Percentiles rank a stretch among this genome's conserved stretches.
These are phyloP conservation scores for Cossypha niveicapilla DNA, from an alignment of 2,797 vertebrate genomes.

Conservation along the genomic window DNA sequence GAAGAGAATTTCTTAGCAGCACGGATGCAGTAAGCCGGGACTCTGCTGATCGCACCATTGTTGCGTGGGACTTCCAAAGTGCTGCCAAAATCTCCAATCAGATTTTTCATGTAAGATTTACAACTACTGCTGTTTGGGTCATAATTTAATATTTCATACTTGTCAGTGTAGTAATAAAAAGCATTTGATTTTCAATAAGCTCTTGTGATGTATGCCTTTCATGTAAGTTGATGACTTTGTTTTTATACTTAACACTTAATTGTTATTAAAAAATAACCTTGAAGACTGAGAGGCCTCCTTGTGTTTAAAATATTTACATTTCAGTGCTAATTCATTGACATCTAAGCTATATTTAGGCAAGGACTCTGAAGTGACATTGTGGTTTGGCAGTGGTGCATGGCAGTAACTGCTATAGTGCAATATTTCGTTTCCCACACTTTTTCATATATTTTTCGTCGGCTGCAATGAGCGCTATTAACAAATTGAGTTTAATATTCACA, in stretches of 20 bases:
- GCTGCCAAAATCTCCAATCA: constrained; percentile 95
- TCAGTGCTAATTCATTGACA: neutral
- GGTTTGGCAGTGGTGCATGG: neutral
- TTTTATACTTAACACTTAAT: neutral
- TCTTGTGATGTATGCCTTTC: neutral
- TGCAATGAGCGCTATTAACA: neutral
- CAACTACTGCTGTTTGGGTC: neutral
- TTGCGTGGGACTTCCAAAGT: constrained; percentile 92
- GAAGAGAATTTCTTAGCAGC: constrained; percentile 88
- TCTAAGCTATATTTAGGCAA: neutral
- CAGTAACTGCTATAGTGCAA: neutral
- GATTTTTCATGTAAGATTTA: constrained; percentile 89
- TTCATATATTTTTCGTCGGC: neutral
- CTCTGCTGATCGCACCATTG: constrained; percentile 92
- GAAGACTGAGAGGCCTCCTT: neutral
- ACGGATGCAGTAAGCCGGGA: constrained; percentile 93
- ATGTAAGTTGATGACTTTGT: neutral
- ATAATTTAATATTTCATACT: neutral
- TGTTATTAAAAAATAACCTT: constrained; percentile 17
- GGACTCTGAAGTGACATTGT: neutral
- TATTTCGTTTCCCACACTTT: neutral
- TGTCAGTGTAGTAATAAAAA: neutral
- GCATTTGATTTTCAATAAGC: neutral
- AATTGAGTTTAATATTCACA: constrained; percentile 7
- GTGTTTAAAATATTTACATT: constrained; percentile 2